Percentiles rank a stretch among this genome's conserved stretches.
Evolutionary conservation across 53 echinoderm and acorn worm genomes (phyloP).

Genomic region (Temnopleurus reevesii): DNA sequence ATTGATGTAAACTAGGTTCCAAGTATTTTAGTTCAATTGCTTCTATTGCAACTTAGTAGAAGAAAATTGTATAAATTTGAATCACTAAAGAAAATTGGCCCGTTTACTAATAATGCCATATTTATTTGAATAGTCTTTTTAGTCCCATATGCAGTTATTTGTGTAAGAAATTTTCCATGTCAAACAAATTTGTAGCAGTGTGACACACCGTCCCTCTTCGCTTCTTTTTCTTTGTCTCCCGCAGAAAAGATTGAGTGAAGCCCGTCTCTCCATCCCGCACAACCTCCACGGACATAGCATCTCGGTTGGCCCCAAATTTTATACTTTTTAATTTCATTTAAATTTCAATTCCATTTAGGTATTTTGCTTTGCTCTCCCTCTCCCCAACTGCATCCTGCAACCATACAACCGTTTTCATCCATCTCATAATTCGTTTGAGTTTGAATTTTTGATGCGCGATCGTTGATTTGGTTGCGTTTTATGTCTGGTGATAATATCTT

Average conservation of each 20-base stretch:
- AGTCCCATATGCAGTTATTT: too few relatives aligned
- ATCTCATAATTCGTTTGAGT: not conserved
- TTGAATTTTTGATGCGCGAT: not conserved
- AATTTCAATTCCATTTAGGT: not conserved
- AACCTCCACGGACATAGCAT: slow-evolving; percentile 40
- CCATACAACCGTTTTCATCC: not conserved
- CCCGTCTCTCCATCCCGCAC: slow-evolving; percentile 50
- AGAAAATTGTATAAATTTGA: too few relatives aligned
- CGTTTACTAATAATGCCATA: too few relatives aligned
- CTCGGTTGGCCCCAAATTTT: slow-evolving; percentile 42
- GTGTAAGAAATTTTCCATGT: too few relatives aligned
- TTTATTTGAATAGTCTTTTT: too few relatives aligned
- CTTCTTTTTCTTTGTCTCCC: slow-evolving; percentile 2
- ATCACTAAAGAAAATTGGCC: too few relatives aligned
- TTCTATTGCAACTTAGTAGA: too few relatives aligned
- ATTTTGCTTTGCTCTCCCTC: slow-evolving; percentile 1
- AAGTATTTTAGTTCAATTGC: too few relatives aligned
- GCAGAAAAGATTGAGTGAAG: slow-evolving; percentile 54
- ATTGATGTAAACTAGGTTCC: too few relatives aligned
- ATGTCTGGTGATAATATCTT: not conserved
- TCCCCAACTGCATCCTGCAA: slow-evolving; percentile 9
- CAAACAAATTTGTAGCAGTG: not conserved
- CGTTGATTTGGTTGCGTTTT: not conserved
- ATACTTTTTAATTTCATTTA: not conserved
- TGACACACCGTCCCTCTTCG: slow-evolving; percentile 3